Evolutionary conservation across 1,140 invertebrate species (phyloP).

Genomic region (Procambarus virginalis): DNA sequence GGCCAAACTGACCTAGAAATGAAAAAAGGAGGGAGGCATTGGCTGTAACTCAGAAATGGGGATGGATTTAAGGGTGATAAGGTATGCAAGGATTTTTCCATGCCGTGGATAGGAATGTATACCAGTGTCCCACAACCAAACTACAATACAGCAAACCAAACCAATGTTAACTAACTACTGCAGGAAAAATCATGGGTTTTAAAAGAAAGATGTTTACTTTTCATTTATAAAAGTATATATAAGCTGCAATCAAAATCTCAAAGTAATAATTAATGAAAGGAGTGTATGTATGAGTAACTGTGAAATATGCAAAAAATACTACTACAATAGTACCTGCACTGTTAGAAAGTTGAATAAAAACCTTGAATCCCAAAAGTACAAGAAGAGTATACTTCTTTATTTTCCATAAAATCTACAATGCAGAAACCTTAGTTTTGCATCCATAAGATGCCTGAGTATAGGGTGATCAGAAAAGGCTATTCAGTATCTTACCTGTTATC

Average conservation of each 20-base stretch:
- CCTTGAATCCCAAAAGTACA: slow-evolving; percentile 46
- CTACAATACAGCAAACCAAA: slow-evolving; percentile 66
- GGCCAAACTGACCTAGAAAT: not conserved
- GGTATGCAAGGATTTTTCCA: slow-evolving; percentile 32
- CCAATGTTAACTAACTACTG: slow-evolving; percentile 67
- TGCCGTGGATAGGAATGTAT: slow-evolving; percentile 47
- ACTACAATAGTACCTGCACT: slow-evolving; percentile 31
- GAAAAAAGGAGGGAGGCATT: slow-evolving; percentile 4
- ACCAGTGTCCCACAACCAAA: slow-evolving; percentile 67
- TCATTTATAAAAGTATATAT: slow-evolving; percentile 43
- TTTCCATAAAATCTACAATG: slow-evolving; percentile 32
- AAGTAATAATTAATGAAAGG: slow-evolving; percentile 52
- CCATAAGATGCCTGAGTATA: slow-evolving; percentile 27
- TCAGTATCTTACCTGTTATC: slow-evolving; percentile 52
- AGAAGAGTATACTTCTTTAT: slow-evolving; percentile 33
- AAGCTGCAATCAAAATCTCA: slow-evolving; percentile 43
- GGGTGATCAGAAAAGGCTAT: not conserved
- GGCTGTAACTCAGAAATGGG: slow-evolving; percentile 15
- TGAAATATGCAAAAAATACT: slow-evolving; percentile 26
- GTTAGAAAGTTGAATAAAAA: slow-evolving; percentile 26
- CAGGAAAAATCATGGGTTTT: slow-evolving; percentile 38
- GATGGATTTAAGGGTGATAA: slow-evolving; percentile 29
- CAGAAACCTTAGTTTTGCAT: slow-evolving; percentile 51
- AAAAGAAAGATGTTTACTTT: slow-evolving; percentile 41
- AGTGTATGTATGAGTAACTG: slow-evolving; percentile 26